Conservation (phyloP, 1,140 invertebrate species). For the Drosophila ohnishii region DNA sequence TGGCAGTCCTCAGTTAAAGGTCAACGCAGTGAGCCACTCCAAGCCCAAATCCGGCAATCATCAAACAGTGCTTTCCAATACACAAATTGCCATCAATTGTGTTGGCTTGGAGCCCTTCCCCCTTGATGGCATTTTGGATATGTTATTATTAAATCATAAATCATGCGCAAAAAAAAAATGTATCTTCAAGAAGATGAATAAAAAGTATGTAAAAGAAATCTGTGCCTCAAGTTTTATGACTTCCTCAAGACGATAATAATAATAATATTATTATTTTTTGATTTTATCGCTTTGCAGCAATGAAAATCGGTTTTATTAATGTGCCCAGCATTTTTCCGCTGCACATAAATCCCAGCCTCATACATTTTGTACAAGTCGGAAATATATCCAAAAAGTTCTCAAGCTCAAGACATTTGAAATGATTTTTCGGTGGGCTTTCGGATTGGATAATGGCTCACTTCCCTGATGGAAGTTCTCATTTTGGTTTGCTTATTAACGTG, state of each 20-base stretch:
- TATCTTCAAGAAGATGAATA: background rate
- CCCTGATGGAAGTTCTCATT: constrained; percentile 44
- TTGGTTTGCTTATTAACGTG: constrained; percentile 60
- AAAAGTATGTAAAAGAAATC: constrained; percentile 12
- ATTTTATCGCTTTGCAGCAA: constrained; percentile 50
- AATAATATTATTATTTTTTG: constrained; percentile 49
- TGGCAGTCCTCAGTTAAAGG: constrained; percentile 56
- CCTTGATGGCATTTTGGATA: constrained; percentile 51
- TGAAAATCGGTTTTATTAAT: constrained; percentile 63
- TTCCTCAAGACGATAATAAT: constrained; percentile 31
- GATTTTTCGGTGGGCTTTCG: constrained; percentile 4
- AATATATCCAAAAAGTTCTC: constrained; percentile 37
- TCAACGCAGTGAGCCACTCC: constrained; percentile 39
- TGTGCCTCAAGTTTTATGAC: constrained; percentile 48
- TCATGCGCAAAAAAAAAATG: constrained; percentile 57
- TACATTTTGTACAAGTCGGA: constrained; percentile 48
- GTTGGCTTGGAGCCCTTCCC: constrained; percentile 15
- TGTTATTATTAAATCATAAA: constrained; percentile 75
- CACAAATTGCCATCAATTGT: constrained; percentile 33
- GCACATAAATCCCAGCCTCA: constrained; percentile 47
- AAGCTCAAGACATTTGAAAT: constrained; percentile 22
- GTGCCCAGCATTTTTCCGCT: constrained; percentile 20
- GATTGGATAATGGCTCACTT: constrained; percentile 52
- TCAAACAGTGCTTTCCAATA: constrained; percentile 37
- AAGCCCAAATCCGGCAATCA: constrained; percentile 22